Evolutionary conservation across 1,140 invertebrate genomes (phyloP), one percentile per base, ranked within the genome.

Genomic region (Brevipalpus yothersi): DNA sequence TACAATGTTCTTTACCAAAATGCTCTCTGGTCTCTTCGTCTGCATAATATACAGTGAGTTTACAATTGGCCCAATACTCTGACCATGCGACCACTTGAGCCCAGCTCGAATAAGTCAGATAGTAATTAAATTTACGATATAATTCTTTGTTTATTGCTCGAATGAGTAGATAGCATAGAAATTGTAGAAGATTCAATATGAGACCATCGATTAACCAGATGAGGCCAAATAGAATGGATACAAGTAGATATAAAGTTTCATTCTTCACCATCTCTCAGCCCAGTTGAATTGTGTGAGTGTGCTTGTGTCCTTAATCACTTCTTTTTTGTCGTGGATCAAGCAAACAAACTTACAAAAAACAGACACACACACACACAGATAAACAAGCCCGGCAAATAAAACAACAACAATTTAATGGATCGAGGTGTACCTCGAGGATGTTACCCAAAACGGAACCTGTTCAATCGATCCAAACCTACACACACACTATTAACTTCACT

Each of bases 101-200:
- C 76, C 89, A 88, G 66, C 88, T 78, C 62, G 82, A 82, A 68
- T 89, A 93, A 63, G 82, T 83, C 60, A 92, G 73, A 73, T 90
- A 90, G 70, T 88, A 90, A 73, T 90, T 91, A 55, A 94, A 77
- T 72, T 86, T 84, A 67, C 90, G 80, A 71, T 85, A 94, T 43
- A 84, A 71, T 64, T 72, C 69, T 70, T 80, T 82, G 67, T 80
- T 83, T 64, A 84, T 77, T 23, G 81, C 82, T 68, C 80, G 79
- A 41, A 92, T 66, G 60, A 76, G 75, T 65, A 83, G 71, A 71
- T 82, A 89, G 67, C 89, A 75, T 66, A 84, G 66, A 61, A 77
- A 77, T 74, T 91, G 86, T 63, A 82, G 69, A 61, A 85, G 73
- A 75, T 89, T 92, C 57, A 93, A 77, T 63, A 88, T 78, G 60